Percentiles rank a stretch among this genome's conserved stretches.
phyloP scores from a whole-genome alignment of 2,113 vertebrate species.

The Cyanocitta stelleri region DNA sequence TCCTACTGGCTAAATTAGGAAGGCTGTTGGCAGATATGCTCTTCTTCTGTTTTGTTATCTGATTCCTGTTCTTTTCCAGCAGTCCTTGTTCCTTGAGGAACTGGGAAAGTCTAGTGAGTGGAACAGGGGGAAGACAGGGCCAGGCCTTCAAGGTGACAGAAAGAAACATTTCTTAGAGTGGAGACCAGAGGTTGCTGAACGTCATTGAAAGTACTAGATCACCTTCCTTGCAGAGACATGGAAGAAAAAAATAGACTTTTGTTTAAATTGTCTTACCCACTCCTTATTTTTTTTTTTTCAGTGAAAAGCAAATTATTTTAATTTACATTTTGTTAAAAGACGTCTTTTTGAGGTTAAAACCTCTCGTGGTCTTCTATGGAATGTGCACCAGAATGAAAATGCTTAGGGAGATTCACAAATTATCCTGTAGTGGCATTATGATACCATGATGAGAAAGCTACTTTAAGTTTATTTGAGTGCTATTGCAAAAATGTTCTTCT shows the following conservation, averaged over 20 bases:
- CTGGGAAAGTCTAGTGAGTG: background rate
- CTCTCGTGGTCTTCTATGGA: background rate
- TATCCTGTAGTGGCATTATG: background rate
- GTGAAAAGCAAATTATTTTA: background rate
- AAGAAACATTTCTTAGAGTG: background rate
- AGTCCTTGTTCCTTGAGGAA: background rate
- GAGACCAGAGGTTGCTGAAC: background rate
- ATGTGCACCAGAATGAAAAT: background rate
- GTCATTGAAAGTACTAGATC: background rate
- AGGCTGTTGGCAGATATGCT: background rate
- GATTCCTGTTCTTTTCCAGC: background rate
- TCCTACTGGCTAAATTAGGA: background rate
- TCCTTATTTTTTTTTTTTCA: too few species aligned
- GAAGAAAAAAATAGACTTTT: background rate
- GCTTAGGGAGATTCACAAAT: background rate
- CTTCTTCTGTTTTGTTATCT: background rate
- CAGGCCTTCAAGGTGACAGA: background rate
- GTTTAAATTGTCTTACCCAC: rapidly evolving
- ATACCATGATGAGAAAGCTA: background rate
- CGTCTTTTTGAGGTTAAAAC: background rate
- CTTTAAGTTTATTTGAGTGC: background rate
- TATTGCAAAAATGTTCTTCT: background rate
- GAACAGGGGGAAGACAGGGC: background rate
- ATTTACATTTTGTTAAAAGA: background rate
- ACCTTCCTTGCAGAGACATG: background rate